Evolutionary conservation across 2,888 invertebrate species (phyloP).

Genomic region (Ophion slaviceki): DNA sequence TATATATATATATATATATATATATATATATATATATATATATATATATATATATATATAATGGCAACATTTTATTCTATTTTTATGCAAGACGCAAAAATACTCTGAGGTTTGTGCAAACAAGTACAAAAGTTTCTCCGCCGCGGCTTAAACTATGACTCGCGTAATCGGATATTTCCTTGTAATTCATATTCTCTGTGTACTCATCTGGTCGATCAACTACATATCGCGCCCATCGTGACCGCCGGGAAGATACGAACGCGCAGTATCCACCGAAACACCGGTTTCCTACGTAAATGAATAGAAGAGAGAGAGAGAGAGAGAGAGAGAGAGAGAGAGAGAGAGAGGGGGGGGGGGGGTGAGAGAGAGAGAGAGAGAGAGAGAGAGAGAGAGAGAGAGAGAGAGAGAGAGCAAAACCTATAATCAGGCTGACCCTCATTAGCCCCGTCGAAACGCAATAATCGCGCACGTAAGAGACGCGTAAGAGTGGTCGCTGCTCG

Average conservation of each 20-base stretch:
- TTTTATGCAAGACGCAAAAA: slow-evolving; percentile 5
- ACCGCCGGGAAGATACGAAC: slow-evolving; percentile 10
- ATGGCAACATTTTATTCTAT: not conserved
- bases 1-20: not conserved
- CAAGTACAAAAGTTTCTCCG: slow-evolving; percentile 1
- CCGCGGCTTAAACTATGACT: not conserved
- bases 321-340: not conserved
- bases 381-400: not conserved
- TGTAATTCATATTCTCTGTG: slow-evolving; percentile 52
- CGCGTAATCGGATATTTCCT: slow-evolving; percentile 60
- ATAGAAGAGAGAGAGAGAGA: not conserved
- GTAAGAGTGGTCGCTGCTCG: not conserved
- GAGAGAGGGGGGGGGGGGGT: too few species aligned
- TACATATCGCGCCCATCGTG: slow-evolving; percentile 13
- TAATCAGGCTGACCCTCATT: slow-evolving; percentile 20
- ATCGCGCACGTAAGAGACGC: slow-evolving; percentile 17
- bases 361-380: not conserved
- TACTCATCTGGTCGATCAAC: slow-evolving; percentile 56
- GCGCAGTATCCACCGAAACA: not conserved
- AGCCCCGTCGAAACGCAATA: slow-evolving; percentile 15
- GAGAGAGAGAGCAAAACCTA: not conserved
- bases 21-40: too few species aligned
- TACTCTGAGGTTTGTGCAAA: slow-evolving; percentile 14
- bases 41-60: too few species aligned
- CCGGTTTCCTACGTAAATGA: not conserved